These are phyloP conservation scores for Syrrhaptes paradoxus DNA, from an alignment of 2,113 vertebrate genomes.

Conservation along the genomic window DNA sequence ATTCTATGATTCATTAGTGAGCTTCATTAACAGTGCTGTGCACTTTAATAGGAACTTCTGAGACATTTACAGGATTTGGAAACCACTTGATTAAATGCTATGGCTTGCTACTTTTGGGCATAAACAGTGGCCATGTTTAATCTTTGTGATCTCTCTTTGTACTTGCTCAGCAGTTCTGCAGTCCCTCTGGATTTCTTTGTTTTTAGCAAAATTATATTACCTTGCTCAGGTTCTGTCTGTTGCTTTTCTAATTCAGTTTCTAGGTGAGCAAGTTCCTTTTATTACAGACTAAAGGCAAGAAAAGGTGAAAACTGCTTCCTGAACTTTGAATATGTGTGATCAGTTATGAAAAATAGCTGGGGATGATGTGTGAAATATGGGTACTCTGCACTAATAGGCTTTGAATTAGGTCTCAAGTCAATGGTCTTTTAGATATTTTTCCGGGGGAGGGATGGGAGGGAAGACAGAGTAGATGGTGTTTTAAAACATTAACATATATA, in stretches of 20 bases:
- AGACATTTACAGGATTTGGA: neutral
- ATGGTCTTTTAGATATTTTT: neutral
- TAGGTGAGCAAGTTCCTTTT: neutral
- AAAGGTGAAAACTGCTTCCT: neutral
- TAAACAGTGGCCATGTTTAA: neutral
- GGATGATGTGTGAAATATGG: neutral
- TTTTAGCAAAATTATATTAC: neutral
- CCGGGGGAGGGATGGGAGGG: rapidly evolving
- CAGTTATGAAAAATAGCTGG: neutral
- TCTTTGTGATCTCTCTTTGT: neutral
- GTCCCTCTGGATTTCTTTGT: neutral
- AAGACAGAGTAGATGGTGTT: neutral
- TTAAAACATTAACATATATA: neutral
- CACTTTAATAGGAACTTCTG: neutral
- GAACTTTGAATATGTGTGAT: neutral
- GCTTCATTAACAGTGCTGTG: neutral
- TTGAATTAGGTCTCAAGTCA: neutral
- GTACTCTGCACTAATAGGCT: neutral
- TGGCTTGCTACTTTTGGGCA: neutral
- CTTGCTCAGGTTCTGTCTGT: neutral
- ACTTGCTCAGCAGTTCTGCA: neutral
- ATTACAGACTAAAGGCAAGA: neutral
- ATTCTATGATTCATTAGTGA: neutral
- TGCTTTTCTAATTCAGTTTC: neutral
- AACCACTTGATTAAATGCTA: neutral